These are phyloP conservation scores for Ianthella basta DNA, from an alignment of 37 sponge, comb jelly and placozoan genomes.

Conservation along the genomic window DNA sequence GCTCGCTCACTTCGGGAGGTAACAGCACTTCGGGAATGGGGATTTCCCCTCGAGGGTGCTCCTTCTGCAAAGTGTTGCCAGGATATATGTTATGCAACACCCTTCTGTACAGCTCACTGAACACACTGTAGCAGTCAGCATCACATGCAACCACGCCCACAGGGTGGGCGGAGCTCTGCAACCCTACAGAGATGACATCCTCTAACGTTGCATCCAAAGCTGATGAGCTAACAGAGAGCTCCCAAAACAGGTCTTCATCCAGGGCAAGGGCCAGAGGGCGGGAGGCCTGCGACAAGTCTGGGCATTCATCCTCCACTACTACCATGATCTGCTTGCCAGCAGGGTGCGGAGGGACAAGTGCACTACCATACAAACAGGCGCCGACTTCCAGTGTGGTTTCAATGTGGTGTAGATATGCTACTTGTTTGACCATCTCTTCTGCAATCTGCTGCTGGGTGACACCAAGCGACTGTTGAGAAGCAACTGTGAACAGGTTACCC, in stretches of 20 bases:
- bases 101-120: neutral
- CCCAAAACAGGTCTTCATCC: neutral
- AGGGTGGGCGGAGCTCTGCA: neutral
- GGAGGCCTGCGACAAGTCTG: neutral
- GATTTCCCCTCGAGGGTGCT: neutral
- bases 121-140: neutral
- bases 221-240: neutral
- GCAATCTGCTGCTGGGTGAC: neutral
- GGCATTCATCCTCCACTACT: neutral
- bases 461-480: neutral
- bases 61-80: neutral
- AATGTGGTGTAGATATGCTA: neutral
- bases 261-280: neutral
- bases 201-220: neutral
- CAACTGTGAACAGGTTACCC: neutral
- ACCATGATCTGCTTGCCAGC: neutral
- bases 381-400: neutral
- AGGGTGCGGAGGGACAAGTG: neutral
- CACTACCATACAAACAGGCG: neutral
- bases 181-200: neutral
- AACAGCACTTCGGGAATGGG: neutral
- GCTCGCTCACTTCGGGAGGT: too few species aligned
- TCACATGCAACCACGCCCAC: slow-evolving; percentile 25
- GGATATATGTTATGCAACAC: neutral
- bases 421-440: neutral